Evolutionary conservation across 2,888 invertebrate genomes (phyloP), one percentile per base, ranked within the genome.

Genomic region (Melinaea menophilus): DNA sequence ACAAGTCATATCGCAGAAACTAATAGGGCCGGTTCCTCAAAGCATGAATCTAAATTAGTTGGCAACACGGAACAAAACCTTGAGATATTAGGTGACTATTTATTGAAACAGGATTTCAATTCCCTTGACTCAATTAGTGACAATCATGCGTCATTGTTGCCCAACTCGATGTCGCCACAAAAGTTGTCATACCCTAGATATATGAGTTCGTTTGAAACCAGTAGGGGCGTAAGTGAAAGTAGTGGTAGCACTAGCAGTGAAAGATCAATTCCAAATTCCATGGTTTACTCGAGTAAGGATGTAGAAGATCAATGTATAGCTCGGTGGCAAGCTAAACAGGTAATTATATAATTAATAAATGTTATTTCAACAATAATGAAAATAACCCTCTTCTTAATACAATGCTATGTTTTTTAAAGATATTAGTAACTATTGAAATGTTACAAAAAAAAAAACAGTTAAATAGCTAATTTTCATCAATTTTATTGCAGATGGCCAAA

Each of bases 301-400:
- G 72, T 73, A 66, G 90, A 90, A 74, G 89, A 91, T 60, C 84
- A 83, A 56, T 87, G 86, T 61, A 87, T 91, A 75, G 82, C 84
- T 47, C 74, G 82, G 74, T 95, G 94, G 95, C 95, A 95, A 79
- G 92, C 92, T 2, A 90, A 92, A 80, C 94, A 95, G 87, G 90
- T 93, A 77, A 72, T 46, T 12, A 34, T 3, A 33, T 22, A 41
- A 35, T 48, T 55, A 54, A 4, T 37, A 31, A 33, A 35, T 59
- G 31, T 45, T 34, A 5, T 34, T 60, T 31, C 22, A 22, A 22
- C 22, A 22, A 22, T 22, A 22, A 22, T 22, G 22, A 22, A 22
- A 22, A 22, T 22, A 22, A 22, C 1, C 22, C 1, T 22, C 22
- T 22, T 22, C 22, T 22, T 22, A 22, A 22, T 22, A 22, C 0